These are phyloP conservation scores for Aselliscus stoliczkanus DNA, from an alignment of 2,797 vertebrate genomes.

Conservation along the genomic window DNA sequence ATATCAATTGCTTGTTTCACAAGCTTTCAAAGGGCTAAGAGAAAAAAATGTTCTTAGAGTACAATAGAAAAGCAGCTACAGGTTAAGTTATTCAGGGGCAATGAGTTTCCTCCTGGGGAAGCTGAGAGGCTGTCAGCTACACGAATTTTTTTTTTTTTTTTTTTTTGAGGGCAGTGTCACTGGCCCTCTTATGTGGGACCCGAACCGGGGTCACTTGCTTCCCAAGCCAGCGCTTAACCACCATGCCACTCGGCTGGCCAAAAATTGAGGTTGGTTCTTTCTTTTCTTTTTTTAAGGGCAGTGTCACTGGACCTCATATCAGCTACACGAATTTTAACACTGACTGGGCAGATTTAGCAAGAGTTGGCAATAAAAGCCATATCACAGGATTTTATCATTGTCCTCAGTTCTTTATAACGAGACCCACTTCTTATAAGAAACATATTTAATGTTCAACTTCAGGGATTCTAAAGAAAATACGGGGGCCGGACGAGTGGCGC, in stretches of 20 bases:
- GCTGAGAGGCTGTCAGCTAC: neutral
- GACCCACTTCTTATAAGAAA: neutral
- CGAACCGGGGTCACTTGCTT: no score
- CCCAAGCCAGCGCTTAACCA: no score
- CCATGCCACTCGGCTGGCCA: no score
- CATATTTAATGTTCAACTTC: neutral
- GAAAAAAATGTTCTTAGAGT: neutral
- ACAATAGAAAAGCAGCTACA: neutral
- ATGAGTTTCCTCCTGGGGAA: neutral
- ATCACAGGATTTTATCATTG: neutral
- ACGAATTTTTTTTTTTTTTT: no score
- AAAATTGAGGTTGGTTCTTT: no score
- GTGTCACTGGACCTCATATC: no score
- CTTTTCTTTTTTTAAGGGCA: no score
- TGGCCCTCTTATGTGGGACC: no score
- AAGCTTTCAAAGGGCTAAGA: constrained; percentile 20
- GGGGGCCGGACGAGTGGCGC: no score
- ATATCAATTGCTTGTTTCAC: neutral
- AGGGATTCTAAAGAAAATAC: constrained; percentile 20
- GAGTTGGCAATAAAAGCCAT: neutral
- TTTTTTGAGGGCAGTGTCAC: no score
- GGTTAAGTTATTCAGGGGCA: neutral
- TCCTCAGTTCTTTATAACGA: neutral
- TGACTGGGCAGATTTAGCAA: neutral
- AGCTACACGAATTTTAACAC: neutral